Percentiles rank a stretch among this genome's conserved stretches.
Evolutionary conservation across 1,140 invertebrate genomes (phyloP).

Genomic region (Saccostrea cuccullata): DNA sequence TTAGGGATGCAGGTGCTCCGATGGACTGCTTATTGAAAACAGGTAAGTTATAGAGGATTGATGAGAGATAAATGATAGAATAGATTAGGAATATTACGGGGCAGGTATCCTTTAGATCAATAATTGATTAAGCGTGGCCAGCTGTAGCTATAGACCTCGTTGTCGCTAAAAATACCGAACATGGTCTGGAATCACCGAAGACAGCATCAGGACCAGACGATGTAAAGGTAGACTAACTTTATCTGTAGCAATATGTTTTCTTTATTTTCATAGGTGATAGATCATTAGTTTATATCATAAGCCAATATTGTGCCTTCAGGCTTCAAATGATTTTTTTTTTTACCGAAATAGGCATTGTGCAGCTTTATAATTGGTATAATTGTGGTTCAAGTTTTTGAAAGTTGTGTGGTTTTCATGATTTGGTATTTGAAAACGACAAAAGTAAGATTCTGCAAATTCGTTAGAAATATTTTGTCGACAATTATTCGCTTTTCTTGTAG

Average conservation of each 20-base stretch:
- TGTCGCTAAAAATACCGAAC: neutral
- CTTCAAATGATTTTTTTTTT: neutral
- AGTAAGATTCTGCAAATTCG: no score
- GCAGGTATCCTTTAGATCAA: conserved; percentile 3
- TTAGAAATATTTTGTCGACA: no score
- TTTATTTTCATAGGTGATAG: neutral
- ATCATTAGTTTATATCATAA: neutral
- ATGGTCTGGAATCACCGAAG: neutral
- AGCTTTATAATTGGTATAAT: no score
- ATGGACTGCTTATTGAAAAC: neutral
- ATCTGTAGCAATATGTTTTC: neutral
- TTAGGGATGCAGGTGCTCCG: neutral
- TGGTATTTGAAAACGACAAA: no score
- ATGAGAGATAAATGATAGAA: neutral
- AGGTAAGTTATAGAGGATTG: conserved; percentile 23
- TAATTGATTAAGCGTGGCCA: neutral
- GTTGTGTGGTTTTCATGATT: no score
- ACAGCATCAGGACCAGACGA: neutral
- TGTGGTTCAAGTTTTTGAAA: no score
- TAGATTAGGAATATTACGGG: neutral
- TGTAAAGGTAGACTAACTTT: neutral
- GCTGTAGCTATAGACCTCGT: neutral
- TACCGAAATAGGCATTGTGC: no score
- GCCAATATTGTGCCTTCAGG: no score
- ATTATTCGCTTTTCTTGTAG: no score